Percentiles rank a stretch among this genome's conserved stretches.
Evolutionary conservation across 2,888 invertebrate genomes (phyloP).

Genomic region (Lithophane semibrunnea): DNA sequence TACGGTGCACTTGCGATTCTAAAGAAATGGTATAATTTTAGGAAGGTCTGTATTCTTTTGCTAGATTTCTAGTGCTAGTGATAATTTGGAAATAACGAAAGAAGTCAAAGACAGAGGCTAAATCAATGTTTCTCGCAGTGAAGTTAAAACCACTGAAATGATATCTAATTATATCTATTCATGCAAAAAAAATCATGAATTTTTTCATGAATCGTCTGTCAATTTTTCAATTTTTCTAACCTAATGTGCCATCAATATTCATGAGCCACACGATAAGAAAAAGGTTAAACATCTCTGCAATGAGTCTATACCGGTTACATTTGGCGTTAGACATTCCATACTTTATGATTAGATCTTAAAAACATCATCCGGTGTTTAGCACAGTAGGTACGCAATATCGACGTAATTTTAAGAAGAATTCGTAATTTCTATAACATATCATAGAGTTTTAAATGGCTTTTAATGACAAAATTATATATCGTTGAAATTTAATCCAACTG

Average conservation of each 20-base stretch:
- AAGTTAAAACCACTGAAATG: too few relatives aligned
- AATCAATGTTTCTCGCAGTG: too few relatives aligned
- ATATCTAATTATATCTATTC: too few relatives aligned
- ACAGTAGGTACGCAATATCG: constrained; percentile 46
- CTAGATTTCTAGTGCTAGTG: too few relatives aligned
- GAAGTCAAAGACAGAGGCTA: too few relatives aligned
- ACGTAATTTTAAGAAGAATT: constrained; percentile 45
- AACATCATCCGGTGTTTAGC: constrained; percentile 62
- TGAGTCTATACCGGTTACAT: constrained; percentile 59
- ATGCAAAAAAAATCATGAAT: too few relatives aligned
- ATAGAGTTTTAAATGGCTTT: constrained; percentile 47
- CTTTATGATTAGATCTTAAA: constrained; percentile 62
- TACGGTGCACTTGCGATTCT: too few relatives aligned
- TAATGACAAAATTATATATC: constrained; percentile 53
- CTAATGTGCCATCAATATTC: background rate
- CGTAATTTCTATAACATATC: constrained; percentile 49
- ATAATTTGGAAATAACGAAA: too few relatives aligned
- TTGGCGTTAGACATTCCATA: constrained; percentile 54
- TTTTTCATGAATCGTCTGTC: background rate
- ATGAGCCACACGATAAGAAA: background rate
- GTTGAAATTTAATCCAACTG: constrained; percentile 41
- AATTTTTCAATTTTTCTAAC: background rate
- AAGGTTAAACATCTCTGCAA: constrained; percentile 35
- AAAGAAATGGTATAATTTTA: too few relatives aligned
- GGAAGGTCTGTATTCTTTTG: too few relatives aligned